These are phyloP conservation scores for Drosophila kohkoa DNA, from an alignment of 1,140 invertebrate genomes.

Conservation along the genomic window DNA sequence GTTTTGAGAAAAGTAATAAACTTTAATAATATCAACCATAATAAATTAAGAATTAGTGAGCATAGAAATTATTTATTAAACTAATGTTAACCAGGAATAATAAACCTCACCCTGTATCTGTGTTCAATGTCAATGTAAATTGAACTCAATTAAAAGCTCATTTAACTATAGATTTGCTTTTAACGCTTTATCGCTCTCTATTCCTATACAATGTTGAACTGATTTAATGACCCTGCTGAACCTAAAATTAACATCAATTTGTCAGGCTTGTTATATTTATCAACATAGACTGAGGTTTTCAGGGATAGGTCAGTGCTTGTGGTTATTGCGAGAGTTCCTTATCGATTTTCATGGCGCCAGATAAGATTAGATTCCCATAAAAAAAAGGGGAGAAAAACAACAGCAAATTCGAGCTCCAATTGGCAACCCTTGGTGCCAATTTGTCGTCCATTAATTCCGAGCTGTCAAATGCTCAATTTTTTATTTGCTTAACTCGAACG, in stretches of 20 bases:
- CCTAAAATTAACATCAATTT: constrained; percentile 50
- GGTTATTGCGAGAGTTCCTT: background rate
- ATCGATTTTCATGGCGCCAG: constrained; percentile 61
- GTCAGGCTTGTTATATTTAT: constrained; percentile 53
- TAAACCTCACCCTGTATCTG: constrained; percentile 17
- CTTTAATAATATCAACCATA: too few relatives aligned
- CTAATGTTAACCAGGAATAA: background rate
- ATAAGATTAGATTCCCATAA: constrained; percentile 54
- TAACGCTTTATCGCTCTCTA: constrained; percentile 3
- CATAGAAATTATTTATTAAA: too few relatives aligned
- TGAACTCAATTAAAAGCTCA: constrained; percentile 43
- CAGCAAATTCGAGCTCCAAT: constrained; percentile 19
- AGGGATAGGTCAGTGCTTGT: constrained; percentile 58
- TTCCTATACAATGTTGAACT: constrained; percentile 15
- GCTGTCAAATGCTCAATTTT: constrained; percentile 34
- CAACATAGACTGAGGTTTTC: background rate
- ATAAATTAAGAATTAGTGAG: too few relatives aligned
- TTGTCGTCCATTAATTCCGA: constrained; percentile 35
- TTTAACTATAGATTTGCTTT: constrained; percentile 30
- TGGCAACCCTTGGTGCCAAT: constrained; percentile 40
- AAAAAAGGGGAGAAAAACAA: background rate
- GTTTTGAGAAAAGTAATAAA: too few relatives aligned
- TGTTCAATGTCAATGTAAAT: constrained; percentile 15
- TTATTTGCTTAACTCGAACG: constrained; percentile 13
- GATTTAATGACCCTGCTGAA: constrained; percentile 21